phyloP scores from a whole-genome alignment of 2,113 vertebrate genomes.

The Cryptotis parvus region DNA sequence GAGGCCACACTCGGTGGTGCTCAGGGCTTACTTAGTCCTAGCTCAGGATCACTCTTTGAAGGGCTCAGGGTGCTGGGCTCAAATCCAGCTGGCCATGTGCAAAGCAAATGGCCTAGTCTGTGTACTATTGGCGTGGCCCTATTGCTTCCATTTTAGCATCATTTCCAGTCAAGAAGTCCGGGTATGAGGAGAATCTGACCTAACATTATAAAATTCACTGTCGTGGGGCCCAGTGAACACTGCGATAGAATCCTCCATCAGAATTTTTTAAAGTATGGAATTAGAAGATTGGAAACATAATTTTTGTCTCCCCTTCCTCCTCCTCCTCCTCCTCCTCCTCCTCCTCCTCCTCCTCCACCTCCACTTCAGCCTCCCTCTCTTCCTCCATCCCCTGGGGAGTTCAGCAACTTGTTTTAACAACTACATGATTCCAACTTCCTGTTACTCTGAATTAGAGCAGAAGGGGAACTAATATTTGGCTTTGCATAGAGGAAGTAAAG shows the following conservation, averaged over 20 bases:
- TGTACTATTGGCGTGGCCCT: neutral
- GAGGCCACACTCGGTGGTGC: too few species aligned
- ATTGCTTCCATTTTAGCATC: neutral
- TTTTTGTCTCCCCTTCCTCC: too few species aligned
- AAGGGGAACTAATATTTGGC: constrained; percentile 4
- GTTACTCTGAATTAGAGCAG: neutral
- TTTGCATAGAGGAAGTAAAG: constrained; percentile 40
- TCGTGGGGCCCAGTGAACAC: neutral
- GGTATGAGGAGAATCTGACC: neutral
- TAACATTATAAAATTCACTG: constrained; percentile 1
- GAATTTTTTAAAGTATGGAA: neutral
- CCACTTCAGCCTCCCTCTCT: neutral
- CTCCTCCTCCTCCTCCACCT: too few species aligned
- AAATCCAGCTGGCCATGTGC: too few species aligned
- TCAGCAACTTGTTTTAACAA: neutral
- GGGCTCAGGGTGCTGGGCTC: too few species aligned
- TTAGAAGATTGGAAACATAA: neutral
- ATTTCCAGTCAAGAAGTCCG: neutral
- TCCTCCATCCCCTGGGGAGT: neutral
- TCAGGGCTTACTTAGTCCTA: too few species aligned
- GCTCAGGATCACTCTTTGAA: too few species aligned
- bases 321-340: too few species aligned
- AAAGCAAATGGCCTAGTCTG: too few species aligned
- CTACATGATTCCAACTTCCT: constrained; percentile 37
- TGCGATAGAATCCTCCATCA: neutral